Percentiles rank a stretch among this genome's conserved stretches.
Evolutionary conservation across 2,797 vertebrate species (phyloP).

Genomic region (Chelon auratus): DNA sequence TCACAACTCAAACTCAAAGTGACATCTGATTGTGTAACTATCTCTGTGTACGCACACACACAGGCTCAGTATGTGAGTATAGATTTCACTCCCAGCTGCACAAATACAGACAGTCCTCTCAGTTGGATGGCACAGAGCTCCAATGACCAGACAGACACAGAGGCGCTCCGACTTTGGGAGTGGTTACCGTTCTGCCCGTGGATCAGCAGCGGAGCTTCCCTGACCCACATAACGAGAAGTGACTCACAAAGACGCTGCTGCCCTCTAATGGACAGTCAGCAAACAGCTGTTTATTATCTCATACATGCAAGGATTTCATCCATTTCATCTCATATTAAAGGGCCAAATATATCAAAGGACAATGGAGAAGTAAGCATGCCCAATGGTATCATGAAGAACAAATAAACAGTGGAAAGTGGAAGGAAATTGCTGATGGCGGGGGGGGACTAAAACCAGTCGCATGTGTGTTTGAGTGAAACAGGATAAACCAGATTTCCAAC

Average conservation of each 20-base stretch:
- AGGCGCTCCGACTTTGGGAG: conserved; percentile 65
- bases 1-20: conserved; percentile 23
- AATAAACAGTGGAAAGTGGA: conserved; percentile 43
- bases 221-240: conserved; percentile 73
- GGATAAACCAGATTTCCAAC: conserved; percentile 73
- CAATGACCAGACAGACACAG: conserved; percentile 65
- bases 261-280: conserved; percentile 63
- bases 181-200: conserved; percentile 59
- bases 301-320: conserved; percentile 27
- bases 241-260: conserved; percentile 41
- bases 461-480: conserved; percentile 53
- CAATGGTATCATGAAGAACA: conserved; percentile 28
- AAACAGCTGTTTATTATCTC: conserved; percentile 24
- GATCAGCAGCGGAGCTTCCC: conserved; percentile 60
- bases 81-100: conserved; percentile 78
- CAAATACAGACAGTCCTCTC: conserved; percentile 75
- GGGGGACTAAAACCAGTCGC: conserved; percentile 24
- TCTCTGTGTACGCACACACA: conserved; percentile 20
- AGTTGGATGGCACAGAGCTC: conserved; percentile 63
- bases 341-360: conserved; percentile 28
- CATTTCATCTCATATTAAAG: conserved; percentile 25
- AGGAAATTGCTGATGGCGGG: conserved; percentile 36
- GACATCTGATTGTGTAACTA: conserved; percentile 20
- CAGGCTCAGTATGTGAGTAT: conserved; percentile 51
- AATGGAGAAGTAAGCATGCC: conserved; percentile 22